Percentiles rank a stretch among this genome's conserved stretches.
Evolutionary conservation across 2,797 vertebrate species (phyloP).

Genomic region (Mormyrus hasselquistii): DNA sequence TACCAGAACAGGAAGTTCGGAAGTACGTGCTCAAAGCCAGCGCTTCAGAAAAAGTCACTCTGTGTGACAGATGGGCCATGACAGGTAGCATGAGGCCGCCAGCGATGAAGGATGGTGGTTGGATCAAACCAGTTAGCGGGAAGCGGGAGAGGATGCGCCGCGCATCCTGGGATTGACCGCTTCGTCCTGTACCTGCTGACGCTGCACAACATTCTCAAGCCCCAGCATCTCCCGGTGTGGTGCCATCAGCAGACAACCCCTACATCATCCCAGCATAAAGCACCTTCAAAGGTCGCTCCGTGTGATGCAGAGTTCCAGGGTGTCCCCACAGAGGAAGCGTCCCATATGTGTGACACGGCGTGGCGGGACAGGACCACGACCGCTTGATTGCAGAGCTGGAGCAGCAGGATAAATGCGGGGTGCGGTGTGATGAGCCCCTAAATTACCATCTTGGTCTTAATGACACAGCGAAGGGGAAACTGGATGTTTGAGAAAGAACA

Average conservation of each 20-base stretch:
- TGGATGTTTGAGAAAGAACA: neutral
- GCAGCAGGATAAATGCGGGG: neutral
- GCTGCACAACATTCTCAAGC: constrained; percentile 63
- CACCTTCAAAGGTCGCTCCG: neutral
- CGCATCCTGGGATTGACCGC: constrained; percentile 49
- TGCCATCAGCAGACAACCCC: constrained; percentile 27
- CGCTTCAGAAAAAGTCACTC: neutral
- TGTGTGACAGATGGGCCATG: constrained; percentile 17
- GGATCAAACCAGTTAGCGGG: constrained; percentile 46
- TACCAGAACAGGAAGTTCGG: neutral
- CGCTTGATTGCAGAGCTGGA: neutral
- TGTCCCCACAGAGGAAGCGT: neutral
- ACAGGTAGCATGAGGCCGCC: constrained; percentile 10
- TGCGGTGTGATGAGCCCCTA: neutral
- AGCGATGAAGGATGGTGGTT: constrained; percentile 26
- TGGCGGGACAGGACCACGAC: neutral
- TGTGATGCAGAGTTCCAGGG: neutral
- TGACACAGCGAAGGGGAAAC: neutral
- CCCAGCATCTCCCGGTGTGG: constrained; percentile 53
- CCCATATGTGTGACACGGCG: neutral
- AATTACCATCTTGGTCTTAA: neutral
- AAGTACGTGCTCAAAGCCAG: neutral
- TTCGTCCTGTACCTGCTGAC: constrained; percentile 65
- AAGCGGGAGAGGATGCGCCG: constrained; percentile 48
- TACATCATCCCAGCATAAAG: neutral